phyloP scores from a whole-genome alignment of 1,140 invertebrate genomes.

The Eupristina koningsbergeri region DNA sequence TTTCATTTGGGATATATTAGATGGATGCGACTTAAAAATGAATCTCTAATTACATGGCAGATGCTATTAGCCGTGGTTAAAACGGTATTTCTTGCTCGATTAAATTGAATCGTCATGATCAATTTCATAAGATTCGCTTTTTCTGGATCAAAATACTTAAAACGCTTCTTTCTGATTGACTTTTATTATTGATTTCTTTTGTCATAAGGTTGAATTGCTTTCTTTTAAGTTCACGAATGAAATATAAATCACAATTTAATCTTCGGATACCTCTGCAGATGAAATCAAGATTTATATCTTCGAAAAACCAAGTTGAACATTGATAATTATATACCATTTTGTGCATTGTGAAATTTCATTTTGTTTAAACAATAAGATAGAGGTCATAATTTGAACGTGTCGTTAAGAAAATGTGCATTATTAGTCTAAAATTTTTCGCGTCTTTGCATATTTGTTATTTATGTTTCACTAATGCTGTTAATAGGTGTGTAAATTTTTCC shows the following conservation, averaged over 20 bases:
- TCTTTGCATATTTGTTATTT: slow-evolving; percentile 14
- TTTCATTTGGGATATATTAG: background rate
- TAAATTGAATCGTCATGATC: too few species aligned
- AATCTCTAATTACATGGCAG: too few species aligned
- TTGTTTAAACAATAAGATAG: background rate
- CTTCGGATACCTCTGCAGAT: background rate
- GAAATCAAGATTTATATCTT: background rate
- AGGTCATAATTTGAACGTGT: background rate
- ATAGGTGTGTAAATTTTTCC: slow-evolving; percentile 5
- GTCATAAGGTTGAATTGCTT: background rate
- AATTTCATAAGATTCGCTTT: background rate
- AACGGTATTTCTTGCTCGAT: too few species aligned
- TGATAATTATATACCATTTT: background rate
- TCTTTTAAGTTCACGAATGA: background rate
- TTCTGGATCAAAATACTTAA: background rate
- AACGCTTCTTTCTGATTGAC: background rate
- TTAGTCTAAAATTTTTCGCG: background rate
- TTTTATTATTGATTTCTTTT: background rate
- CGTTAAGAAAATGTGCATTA: background rate
- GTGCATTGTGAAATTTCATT: background rate
- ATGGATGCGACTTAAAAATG: too few species aligned
- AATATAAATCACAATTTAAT: background rate
- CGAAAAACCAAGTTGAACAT: background rate
- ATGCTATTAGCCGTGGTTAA: too few species aligned
- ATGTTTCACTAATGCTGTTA: background rate